Conservation (phyloP, 1,140 invertebrate species). For the Ceratitis capitata region DNA sequence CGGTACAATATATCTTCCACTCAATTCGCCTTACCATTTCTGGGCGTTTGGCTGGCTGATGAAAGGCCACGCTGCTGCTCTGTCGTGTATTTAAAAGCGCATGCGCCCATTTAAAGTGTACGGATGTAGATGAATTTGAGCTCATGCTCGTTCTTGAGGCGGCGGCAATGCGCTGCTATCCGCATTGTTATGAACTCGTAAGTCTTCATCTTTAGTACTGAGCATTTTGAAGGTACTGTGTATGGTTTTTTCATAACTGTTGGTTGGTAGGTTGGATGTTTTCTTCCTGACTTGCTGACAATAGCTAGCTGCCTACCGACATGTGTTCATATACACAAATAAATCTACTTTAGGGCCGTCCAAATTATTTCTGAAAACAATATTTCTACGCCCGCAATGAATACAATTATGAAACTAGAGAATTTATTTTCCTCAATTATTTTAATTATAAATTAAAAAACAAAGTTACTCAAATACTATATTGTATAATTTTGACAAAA, state of each 20-base stretch:
- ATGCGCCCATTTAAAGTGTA: slow-evolving; percentile 22
- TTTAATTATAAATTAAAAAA: no score
- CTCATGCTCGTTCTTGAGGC: not conserved
- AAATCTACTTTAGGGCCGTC: no score
- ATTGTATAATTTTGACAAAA: no score
- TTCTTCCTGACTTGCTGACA: not conserved
- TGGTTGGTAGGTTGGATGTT: not conserved
- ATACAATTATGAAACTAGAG: no score
- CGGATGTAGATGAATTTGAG: no score
- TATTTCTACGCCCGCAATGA: no score
- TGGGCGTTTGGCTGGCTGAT: not conserved
- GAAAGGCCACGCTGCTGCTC: not conserved
- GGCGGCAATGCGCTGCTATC: not conserved
- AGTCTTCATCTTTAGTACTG: slow-evolving; percentile 27
- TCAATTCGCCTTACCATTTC: not conserved
- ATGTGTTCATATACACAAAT: not conserved
- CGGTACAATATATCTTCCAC: slow-evolving; percentile 22
- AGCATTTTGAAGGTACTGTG: no score
- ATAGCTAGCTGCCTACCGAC: slow-evolving; percentile 4
- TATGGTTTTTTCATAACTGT: not conserved
- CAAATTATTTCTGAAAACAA: no score
- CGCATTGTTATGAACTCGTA: slow-evolving; percentile 31
- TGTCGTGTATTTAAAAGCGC: not conserved
- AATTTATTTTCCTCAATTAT: no score
- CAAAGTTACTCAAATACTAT: no score